These are phyloP conservation scores for Poeciliopsis prolifica DNA, from an alignment of 2,113 vertebrate genomes.

Conservation along the genomic window DNA sequence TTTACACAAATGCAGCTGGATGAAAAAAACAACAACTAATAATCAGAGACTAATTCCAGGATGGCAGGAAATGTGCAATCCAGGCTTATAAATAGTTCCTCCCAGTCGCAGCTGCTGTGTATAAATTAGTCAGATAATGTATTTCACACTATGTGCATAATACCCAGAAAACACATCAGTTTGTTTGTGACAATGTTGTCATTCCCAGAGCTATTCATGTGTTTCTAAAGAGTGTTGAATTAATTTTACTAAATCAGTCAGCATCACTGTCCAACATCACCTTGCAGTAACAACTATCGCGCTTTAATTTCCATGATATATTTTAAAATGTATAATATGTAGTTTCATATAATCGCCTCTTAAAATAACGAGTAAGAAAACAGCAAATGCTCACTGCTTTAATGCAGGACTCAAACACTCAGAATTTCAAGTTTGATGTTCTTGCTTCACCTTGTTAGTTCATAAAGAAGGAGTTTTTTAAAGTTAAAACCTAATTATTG, in stretches of 20 bases:
- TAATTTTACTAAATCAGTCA: background rate
- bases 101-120: background rate
- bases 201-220: no score
- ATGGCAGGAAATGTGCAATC: background rate
- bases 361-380: background rate
- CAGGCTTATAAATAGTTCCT: background rate
- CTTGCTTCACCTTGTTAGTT: background rate
- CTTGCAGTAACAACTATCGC: background rate
- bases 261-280: background rate
- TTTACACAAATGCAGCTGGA: background rate
- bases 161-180: background rate
- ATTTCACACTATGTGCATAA: background rate
- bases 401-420: no score
- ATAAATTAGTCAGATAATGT: background rate
- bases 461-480: background rate
- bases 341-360: background rate
- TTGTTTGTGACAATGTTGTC: background rate
- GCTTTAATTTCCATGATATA: background rate
- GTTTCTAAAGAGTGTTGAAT: background rate
- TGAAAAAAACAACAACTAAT: background rate
- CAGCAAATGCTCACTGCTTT: no score
- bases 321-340: background rate
- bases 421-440: background rate
- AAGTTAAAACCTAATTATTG: background rate
- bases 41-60: background rate